Percentiles rank a stretch among this genome's conserved stretches.
Conservation (phyloP, 2,888 invertebrate species). For the Seladonia tumulorum region DNA sequence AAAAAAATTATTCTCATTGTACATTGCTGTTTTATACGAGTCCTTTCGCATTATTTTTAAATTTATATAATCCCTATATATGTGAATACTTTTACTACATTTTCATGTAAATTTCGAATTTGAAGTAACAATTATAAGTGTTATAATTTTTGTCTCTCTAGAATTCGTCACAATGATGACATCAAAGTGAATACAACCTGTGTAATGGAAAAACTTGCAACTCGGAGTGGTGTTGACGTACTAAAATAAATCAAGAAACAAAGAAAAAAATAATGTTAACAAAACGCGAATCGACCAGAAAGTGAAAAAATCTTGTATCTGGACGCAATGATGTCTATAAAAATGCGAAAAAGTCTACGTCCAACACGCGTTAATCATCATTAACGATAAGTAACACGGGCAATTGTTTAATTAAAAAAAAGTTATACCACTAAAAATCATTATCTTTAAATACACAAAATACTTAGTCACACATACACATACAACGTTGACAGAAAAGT, state of each 20-base stretch:
- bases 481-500: slow-evolving; percentile 43
- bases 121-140: slow-evolving; percentile 4
- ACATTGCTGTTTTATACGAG: not conserved
- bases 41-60: not conserved
- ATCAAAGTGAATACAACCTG: slow-evolving; percentile 93
- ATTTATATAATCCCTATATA: not conserved
- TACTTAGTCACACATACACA: slow-evolving; percentile 62
- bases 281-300: slow-evolving; percentile 87
- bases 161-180: slow-evolving; percentile 99
- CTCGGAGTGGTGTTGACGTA: slow-evolving; percentile 88
- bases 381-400: slow-evolving; percentile 83
- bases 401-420: slow-evolving; percentile 83
- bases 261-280: slow-evolving; percentile 83
- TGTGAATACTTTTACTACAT: not conserved
- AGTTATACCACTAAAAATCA: slow-evolving; percentile 79
- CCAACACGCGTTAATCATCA: slow-evolving; percentile 83
- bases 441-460: slow-evolving; percentile 71
- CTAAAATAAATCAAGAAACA: slow-evolving; percentile 82
- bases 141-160: slow-evolving; percentile 85
- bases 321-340: slow-evolving; percentile 83
- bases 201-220: slow-evolving; percentile 89
- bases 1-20: slow-evolving; percentile 58
- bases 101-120: not conserved
- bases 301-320: slow-evolving; percentile 84
- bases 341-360: slow-evolving; percentile 81